Conservation (phyloP, 2,113 vertebrate species). For the Petrocephalus microphthalmus region DNA sequence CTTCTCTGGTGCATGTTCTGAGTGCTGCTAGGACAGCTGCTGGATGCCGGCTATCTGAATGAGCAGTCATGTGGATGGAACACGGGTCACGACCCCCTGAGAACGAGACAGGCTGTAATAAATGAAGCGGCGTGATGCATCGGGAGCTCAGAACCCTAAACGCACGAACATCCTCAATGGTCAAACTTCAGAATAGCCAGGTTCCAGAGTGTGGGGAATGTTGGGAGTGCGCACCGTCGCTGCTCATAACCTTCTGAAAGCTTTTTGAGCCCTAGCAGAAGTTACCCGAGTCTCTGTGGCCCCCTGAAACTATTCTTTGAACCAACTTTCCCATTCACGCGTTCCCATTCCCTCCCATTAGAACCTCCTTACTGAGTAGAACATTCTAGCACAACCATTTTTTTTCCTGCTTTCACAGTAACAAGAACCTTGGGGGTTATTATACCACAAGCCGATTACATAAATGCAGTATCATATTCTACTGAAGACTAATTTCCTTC, state of each 20-base stretch:
- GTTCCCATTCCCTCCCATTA: too few species aligned
- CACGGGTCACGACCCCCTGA: background rate
- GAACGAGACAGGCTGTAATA: background rate
- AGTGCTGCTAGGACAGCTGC: background rate
- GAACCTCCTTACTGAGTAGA: background rate
- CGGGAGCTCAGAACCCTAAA: background rate
- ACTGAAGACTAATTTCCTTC: background rate
- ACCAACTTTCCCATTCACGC: background rate
- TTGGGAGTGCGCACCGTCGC: background rate
- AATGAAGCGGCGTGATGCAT: background rate
- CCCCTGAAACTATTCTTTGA: background rate
- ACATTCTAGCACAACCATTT: background rate
- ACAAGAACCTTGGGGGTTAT: background rate
- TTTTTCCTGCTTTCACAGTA: background rate
- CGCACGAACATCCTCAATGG: background rate
- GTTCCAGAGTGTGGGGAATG: background rate
- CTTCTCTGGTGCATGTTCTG: background rate
- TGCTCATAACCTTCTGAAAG: background rate
- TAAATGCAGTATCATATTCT: background rate
- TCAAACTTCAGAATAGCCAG: background rate
- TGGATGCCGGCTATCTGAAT: background rate
- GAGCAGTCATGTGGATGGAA: background rate
- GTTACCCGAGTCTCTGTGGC: background rate
- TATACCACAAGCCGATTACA: background rate
- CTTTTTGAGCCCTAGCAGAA: background rate